These are phyloP conservation scores for Sceloporus tristichus DNA, from an alignment of 2,113 vertebrate genomes.

Conservation along the genomic window DNA sequence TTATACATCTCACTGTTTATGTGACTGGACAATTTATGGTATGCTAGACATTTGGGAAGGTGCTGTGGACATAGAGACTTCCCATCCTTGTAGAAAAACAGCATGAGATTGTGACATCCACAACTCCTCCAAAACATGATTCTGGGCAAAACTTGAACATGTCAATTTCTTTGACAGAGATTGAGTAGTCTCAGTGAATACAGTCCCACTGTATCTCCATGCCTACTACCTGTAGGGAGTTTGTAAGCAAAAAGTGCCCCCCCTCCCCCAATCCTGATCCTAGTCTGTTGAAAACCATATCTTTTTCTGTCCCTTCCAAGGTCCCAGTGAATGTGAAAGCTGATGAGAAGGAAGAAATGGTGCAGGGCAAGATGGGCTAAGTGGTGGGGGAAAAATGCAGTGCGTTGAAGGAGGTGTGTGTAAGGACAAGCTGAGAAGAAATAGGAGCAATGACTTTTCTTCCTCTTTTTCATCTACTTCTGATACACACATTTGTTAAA, in stretches of 20 bases:
- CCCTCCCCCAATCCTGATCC: no score
- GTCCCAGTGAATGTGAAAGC: no score
- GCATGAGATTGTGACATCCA: not conserved
- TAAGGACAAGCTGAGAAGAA: no score
- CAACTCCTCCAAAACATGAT: not conserved
- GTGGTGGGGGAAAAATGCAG: no score
- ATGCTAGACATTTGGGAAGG: not conserved
- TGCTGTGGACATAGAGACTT: not conserved
- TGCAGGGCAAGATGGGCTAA: no score
- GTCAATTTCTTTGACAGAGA: not conserved
- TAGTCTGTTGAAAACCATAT: not conserved
- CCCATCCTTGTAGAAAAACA: not conserved
- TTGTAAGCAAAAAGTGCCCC: not conserved
- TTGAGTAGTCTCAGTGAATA: not conserved
- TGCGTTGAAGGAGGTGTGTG: no score
- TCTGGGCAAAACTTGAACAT: not conserved
- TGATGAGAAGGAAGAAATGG: no score
- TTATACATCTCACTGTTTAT: no score
- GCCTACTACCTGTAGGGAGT: not conserved
- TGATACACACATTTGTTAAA: no score
- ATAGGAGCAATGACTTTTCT: no score
- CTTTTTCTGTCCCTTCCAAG: no score
- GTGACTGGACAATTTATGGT: not conserved
- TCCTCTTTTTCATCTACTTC: no score
- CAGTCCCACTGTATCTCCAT: not conserved